Conservation (phyloP, 37 sponge, comb jelly and placozoan species). For the Chondrilla cf. caribensis region DNA sequence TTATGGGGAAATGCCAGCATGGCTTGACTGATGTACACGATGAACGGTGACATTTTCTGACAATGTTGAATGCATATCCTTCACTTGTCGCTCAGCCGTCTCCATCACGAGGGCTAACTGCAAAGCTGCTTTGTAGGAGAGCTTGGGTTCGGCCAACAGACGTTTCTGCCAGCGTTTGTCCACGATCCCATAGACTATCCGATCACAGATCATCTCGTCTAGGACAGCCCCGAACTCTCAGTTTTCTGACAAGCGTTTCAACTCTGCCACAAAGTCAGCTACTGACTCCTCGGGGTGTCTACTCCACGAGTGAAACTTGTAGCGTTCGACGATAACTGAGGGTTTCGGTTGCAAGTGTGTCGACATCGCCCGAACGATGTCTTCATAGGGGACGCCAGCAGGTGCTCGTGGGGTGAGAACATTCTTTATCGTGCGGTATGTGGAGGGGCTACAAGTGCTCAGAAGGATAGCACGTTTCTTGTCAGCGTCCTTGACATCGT, state of each 20-base stretch:
- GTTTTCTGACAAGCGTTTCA: background rate
- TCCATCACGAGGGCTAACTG: background rate
- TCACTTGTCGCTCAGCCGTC: slow-evolving; percentile 2
- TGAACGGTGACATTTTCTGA: too few species aligned
- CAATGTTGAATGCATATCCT: slow-evolving; percentile 17
- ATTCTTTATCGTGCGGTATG: background rate
- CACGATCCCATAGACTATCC: slow-evolving; percentile 40
- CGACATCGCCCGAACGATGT: background rate
- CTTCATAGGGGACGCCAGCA: background rate
- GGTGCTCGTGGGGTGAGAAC: background rate
- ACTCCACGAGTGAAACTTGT: slow-evolving; percentile 18
- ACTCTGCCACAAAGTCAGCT: slow-evolving; percentile 28
- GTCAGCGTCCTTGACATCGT: background rate
- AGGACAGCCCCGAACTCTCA: slow-evolving; percentile 36
- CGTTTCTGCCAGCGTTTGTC: background rate
- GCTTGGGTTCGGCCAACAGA: background rate
- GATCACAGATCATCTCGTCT: slow-evolving; percentile 27
- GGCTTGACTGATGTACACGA: too few species aligned
- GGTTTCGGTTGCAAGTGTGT: background rate
- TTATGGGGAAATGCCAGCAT: too few species aligned
- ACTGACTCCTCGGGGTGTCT: slow-evolving; percentile 33
- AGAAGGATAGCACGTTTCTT: background rate
- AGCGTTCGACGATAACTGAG: slow-evolving; percentile 28
- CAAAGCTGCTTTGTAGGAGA: background rate
- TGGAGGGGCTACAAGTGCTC: background rate